Evolutionary conservation across 2,888 invertebrate genomes (phyloP).

Genomic region (Mythimna albipuncta): DNA sequence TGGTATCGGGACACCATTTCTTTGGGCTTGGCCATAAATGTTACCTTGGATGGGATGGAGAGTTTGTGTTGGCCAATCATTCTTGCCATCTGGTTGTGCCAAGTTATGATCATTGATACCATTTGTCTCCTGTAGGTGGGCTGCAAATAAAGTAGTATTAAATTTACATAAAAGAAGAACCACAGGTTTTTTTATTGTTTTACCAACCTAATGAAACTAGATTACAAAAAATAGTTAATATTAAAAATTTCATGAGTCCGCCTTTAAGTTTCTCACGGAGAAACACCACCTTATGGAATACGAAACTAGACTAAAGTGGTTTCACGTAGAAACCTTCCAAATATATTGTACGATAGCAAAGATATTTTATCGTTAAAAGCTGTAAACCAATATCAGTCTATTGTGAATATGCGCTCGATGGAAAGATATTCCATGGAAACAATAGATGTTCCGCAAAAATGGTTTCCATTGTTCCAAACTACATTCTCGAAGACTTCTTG

Average conservation of each 20-base stretch:
- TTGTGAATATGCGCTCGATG: slow-evolving; percentile 80
- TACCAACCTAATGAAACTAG: slow-evolving; percentile 55
- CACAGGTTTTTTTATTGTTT: background rate
- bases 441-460: slow-evolving; percentile 81
- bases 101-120: slow-evolving; percentile 30
- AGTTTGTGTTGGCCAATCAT: slow-evolving; percentile 34
- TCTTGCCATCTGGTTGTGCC: slow-evolving; percentile 14
- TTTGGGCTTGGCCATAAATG: slow-evolving; percentile 32
- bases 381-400: slow-evolving; percentile 81
- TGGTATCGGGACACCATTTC: slow-evolving; percentile 53
- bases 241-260: slow-evolving; percentile 52
- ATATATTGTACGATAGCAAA: slow-evolving; percentile 58
- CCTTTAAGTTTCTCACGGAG: slow-evolving; percentile 20
- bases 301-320: slow-evolving; percentile 51
- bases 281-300: slow-evolving; percentile 30
- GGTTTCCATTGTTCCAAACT: slow-evolving; percentile 77
- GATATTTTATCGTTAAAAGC: slow-evolving; percentile 77
- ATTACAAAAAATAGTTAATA: slow-evolving; percentile 50
- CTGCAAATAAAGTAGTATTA: slow-evolving; percentile 41
- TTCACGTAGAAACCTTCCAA: slow-evolving; percentile 48
- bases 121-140: slow-evolving; percentile 35
- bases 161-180: background rate
- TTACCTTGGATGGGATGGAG: slow-evolving; percentile 38
- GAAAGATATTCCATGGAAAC: slow-evolving; percentile 83
- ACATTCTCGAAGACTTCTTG: slow-evolving; percentile 40